Percentiles rank a stretch among this genome's conserved stretches.
Conservation (phyloP, 2,113 vertebrate species). For the Atherinomorus stipes region DNA sequence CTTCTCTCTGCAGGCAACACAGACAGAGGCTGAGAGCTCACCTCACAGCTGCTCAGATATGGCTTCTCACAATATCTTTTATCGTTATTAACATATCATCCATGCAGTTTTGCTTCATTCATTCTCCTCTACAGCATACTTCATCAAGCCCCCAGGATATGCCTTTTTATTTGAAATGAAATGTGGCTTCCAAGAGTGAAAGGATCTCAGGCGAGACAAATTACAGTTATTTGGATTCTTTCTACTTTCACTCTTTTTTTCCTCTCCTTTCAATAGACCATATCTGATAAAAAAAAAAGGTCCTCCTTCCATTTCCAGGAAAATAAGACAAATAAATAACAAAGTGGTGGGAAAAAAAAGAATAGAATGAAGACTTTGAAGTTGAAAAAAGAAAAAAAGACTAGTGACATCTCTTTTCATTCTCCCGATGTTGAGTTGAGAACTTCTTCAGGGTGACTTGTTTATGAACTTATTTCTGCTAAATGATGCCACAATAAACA, state of each 20-base stretch:
- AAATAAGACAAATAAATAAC: too few species aligned
- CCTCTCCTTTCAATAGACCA: not conserved
- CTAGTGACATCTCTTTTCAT: not conserved
- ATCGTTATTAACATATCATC: not conserved
- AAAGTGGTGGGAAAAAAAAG: too few species aligned
- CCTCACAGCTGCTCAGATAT: not conserved
- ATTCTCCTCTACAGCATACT: not conserved
- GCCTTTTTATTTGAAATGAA: slow-evolving; percentile 11
- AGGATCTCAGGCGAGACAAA: slow-evolving; percentile 17
- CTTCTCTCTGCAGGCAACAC: slow-evolving; percentile 15
- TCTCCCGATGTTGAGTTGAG: not conserved
- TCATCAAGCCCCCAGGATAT: slow-evolving; percentile 6
- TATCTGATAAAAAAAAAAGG: too few species aligned
- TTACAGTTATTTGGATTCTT: slow-evolving; percentile 19
- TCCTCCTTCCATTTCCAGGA: too few species aligned
- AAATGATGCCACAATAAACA: too few species aligned
- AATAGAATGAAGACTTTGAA: not conserved
- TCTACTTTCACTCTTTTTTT: not conserved
- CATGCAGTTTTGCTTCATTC: not conserved
- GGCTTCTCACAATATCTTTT: not conserved
- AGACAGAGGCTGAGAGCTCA: not conserved
- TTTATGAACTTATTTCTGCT: too few species aligned
- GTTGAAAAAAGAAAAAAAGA: not conserved
- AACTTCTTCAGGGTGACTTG: not conserved
- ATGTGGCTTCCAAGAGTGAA: slow-evolving; percentile 5